These are phyloP conservation scores for Acholoe squamosa DNA, from an alignment of 2,888 invertebrate genomes.

Conservation along the genomic window DNA sequence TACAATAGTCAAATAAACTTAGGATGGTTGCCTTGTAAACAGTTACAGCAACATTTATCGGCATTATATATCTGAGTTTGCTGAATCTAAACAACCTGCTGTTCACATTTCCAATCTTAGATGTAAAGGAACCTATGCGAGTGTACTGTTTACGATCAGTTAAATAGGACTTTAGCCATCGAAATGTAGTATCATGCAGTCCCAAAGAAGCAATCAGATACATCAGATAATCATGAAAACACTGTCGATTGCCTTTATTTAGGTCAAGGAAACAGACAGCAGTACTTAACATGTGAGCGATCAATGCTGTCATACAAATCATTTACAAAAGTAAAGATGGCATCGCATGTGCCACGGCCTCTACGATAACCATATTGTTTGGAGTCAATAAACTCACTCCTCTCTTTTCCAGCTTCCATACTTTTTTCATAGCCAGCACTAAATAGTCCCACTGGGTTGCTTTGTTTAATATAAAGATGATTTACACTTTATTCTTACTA, in stretches of 20 bases:
- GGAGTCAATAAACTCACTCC: too few relatives aligned
- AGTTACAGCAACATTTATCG: not conserved
- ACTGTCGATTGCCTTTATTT: not conserved
- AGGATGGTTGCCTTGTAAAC: not conserved
- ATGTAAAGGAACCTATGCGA: not conserved
- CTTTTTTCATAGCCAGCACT: too few relatives aligned
- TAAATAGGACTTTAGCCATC: not conserved
- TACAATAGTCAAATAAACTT: not conserved
- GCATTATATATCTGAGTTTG: not conserved
- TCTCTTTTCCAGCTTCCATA: too few relatives aligned
- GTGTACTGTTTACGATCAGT: not conserved
- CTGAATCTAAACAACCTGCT: not conserved
- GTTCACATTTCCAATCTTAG: not conserved
- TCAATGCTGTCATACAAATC: not conserved
- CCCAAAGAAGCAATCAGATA: not conserved
- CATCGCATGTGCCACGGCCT: not conserved
- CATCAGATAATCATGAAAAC: not conserved
- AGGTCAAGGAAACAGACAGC: not conserved
- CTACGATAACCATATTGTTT: not conserved
- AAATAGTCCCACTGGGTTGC: too few relatives aligned
- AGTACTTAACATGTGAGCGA: not conserved
- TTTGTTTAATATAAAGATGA: too few relatives aligned
- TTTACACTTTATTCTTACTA: too few relatives aligned
- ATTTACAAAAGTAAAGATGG: not conserved
- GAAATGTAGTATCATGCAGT: not conserved